phyloP scores from a whole-genome alignment of 2,113 vertebrate species.

The Seriola rivoliana region DNA sequence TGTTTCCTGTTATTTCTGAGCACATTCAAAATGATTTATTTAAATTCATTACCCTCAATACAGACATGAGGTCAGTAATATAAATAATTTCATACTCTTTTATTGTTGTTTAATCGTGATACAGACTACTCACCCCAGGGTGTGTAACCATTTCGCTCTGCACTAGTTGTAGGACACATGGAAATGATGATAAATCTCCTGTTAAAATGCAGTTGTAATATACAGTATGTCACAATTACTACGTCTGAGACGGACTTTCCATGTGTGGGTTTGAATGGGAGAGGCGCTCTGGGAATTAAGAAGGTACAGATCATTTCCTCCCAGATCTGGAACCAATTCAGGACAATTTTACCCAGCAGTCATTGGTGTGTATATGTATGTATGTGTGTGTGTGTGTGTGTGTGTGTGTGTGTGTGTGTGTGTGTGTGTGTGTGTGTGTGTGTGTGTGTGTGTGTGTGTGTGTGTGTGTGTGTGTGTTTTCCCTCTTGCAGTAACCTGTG shows the following conservation, averaged over 20 bases:
- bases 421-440: conserved; percentile 20
- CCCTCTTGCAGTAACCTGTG: conserved; percentile 2
- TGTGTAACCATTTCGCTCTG: conserved; percentile 6
- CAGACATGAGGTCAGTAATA: conserved; percentile 44
- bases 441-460: conserved; percentile 28
- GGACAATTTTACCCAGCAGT: conserved; percentile 35
- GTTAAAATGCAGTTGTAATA: conserved; percentile 3
- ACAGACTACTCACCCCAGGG: not conserved
- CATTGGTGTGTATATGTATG: not conserved
- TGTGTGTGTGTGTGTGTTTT: conserved; percentile 15
- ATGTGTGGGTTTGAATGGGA: conserved; percentile 53
- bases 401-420: conserved; percentile 25
- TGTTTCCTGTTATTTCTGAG: not conserved
- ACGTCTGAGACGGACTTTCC: conserved; percentile 63
- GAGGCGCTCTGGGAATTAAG: conserved; percentile 20
- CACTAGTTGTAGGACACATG: conserved; percentile 19
- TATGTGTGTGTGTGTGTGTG: conserved; percentile 24
- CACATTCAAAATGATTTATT: not conserved
- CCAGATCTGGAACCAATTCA: conserved; percentile 69
- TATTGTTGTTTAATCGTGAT: not conserved
- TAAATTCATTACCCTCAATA: not conserved
- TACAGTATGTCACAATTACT: conserved; percentile 40
- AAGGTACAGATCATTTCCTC: conserved; percentile 50
- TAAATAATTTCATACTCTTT: conserved; percentile 4
- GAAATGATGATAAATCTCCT: conserved; percentile 54